Conservation (phyloP, 2,888 invertebrate species). For the Mechanitis messenoides region DNA sequence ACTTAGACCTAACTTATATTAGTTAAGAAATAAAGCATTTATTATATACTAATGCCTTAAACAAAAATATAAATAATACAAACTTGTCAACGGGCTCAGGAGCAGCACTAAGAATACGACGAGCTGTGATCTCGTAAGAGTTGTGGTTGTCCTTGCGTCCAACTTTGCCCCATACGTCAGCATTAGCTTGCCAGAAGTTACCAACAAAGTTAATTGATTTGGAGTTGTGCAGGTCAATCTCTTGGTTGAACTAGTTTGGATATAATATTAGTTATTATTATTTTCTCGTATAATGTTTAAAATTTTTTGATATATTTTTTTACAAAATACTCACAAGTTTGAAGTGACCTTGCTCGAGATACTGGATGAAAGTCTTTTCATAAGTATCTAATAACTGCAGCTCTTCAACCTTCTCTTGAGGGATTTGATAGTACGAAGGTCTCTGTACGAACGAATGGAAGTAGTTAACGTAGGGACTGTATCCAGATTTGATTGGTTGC, state of each 20-base stretch:
- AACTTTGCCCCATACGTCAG: constrained; percentile 58
- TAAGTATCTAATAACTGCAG: constrained; percentile 77
- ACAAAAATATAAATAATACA: constrained; percentile 12
- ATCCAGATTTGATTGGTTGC: constrained; percentile 70
- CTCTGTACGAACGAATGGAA: constrained; percentile 40
- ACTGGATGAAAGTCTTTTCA: constrained; percentile 71
- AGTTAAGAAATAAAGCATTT: constrained; percentile 35
- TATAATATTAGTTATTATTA: constrained; percentile 8
- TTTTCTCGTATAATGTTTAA: no score
- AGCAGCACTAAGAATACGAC: constrained; percentile 52
- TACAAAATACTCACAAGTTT: constrained; percentile 71
- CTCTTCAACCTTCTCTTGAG: constrained; percentile 64
- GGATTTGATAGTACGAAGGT: constrained; percentile 75
- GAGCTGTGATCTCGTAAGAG: constrained; percentile 77
- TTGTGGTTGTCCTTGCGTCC: constrained; percentile 56
- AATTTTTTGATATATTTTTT: no score
- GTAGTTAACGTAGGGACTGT: constrained; percentile 34
- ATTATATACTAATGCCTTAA: no score
- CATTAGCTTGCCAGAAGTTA: constrained; percentile 70
- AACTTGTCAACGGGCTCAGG: constrained; percentile 33
- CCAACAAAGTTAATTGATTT: constrained; percentile 62
- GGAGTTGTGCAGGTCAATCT: constrained; percentile 49
- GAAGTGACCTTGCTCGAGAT: constrained; percentile 73
- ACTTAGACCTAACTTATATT: no score
- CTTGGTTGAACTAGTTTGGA: constrained; percentile 51